A percentile compares a stretch with the other conserved stretches of the same genome.
These are phyloP conservation scores for Paguma larvata DNA, from an alignment of 2,797 vertebrate species.

Conservation along the genomic window DNA sequence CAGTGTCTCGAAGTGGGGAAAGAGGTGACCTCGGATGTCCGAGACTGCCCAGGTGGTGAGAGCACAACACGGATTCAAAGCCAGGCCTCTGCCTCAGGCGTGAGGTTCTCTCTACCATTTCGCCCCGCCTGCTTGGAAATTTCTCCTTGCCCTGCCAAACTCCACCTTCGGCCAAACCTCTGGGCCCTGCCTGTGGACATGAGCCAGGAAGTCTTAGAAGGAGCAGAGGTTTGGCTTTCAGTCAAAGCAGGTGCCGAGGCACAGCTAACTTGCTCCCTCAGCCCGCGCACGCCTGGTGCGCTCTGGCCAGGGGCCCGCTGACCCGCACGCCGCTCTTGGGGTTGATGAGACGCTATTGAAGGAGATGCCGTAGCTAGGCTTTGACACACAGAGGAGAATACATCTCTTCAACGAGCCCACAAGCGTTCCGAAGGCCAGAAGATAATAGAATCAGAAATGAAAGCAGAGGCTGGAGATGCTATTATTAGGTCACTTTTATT, in stretches of 20 bases:
- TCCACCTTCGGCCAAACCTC: not conserved
- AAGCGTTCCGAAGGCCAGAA: constrained; percentile 33
- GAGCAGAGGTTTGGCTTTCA: not conserved
- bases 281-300: not conserved
- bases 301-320: not conserved
- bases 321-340: not conserved
- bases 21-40: not conserved
- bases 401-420: not conserved
- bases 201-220: not conserved
- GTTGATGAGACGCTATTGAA: not conserved
- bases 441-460: not conserved
- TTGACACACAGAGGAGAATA: constrained; percentile 37
- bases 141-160: not conserved
- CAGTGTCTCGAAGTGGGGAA: not conserved
- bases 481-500: constrained; percentile 49
- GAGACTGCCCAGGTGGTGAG: not conserved
- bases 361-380: not conserved
- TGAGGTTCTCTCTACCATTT: not conserved
- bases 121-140: not conserved
- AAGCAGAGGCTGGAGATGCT: constrained; percentile 2
- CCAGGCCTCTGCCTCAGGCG: not conserved
- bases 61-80: not conserved
- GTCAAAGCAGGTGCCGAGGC: not conserved
- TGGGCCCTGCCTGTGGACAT: not conserved
- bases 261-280: not conserved